phyloP scores from a whole-genome alignment of 1,140 invertebrate species.

The Drosophila arawakana region DNA sequence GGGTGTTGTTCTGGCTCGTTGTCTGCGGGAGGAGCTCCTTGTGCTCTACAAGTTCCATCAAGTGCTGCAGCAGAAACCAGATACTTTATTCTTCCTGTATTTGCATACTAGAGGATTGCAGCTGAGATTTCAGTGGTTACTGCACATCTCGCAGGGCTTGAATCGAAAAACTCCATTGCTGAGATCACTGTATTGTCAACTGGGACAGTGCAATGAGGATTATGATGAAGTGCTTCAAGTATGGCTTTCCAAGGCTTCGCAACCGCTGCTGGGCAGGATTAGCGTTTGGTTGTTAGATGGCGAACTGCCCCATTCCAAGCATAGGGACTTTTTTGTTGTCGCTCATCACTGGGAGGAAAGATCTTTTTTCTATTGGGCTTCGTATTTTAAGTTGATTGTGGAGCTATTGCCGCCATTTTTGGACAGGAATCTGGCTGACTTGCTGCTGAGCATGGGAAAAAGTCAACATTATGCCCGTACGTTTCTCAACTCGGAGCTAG shows the following conservation, averaged over 20 bases:
- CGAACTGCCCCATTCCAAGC: neutral
- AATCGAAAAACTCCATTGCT: constrained; percentile 10
- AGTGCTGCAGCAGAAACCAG: neutral
- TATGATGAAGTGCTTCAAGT: constrained; percentile 20
- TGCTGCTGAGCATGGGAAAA: constrained; percentile 37
- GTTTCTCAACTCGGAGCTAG: constrained; percentile 4
- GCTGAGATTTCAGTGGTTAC: constrained; percentile 33
- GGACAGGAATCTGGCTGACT: neutral
- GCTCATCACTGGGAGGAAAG: neutral
- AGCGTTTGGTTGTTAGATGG: constrained; percentile 39
- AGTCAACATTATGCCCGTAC: neutral
- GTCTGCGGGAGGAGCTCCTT: constrained; percentile 22
- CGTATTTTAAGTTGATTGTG: constrained; percentile 17
- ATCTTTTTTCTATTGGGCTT: neutral
- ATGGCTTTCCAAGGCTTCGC: constrained; percentile 34
- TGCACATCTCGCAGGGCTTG: constrained; percentile 8
- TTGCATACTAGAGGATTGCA: constrained; percentile 3
- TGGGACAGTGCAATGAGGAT: neutral
- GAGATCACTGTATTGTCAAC: constrained; percentile 27
- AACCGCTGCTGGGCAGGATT: constrained; percentile 18
- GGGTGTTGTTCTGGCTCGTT: constrained; percentile 10
- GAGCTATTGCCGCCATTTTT: constrained; percentile 20
- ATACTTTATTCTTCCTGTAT: constrained; percentile 21
- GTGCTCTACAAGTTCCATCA: constrained; percentile 26
- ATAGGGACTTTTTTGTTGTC: constrained; percentile 35